phyloP scores from a whole-genome alignment of 1,140 invertebrate species.

The Galleria mellonella region DNA sequence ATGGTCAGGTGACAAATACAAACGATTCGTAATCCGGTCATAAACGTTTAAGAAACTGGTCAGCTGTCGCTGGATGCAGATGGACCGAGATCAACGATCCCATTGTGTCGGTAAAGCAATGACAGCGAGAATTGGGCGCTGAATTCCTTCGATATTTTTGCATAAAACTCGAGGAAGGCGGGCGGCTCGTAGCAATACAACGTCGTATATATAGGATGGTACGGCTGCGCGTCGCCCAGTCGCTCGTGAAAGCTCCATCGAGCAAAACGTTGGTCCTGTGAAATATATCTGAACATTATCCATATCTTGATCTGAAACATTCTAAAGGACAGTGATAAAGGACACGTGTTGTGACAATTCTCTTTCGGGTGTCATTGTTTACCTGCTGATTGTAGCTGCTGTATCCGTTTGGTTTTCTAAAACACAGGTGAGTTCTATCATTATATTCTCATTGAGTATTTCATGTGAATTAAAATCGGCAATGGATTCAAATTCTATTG shows the following conservation, averaged over 20 bases:
- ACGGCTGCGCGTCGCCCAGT: slow-evolving; percentile 52
- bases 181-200: slow-evolving; percentile 32
- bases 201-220: slow-evolving; percentile 52
- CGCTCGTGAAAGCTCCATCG: slow-evolving; percentile 25
- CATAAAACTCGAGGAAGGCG: slow-evolving; percentile 48
- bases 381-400: slow-evolving; percentile 7
- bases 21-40: slow-evolving; percentile 26
- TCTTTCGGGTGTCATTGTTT: slow-evolving; percentile 16
- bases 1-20: not conserved
- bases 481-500: too few species aligned
- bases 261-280: slow-evolving; percentile 11
- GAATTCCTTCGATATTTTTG: slow-evolving; percentile 67
- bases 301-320: slow-evolving; percentile 2
- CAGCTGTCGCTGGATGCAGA: slow-evolving; percentile 43
- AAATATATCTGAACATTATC: not conserved
- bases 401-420: not conserved
- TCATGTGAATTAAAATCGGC: too few species aligned
- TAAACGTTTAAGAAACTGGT: slow-evolving; percentile 41
- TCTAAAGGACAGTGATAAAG: slow-evolving; percentile 18
- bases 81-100: slow-evolving; percentile 61
- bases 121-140: slow-evolving; percentile 66
- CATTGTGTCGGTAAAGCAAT: slow-evolving; percentile 64
- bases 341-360: slow-evolving; percentile 21
- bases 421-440: not conserved
- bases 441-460: too few species aligned